Base-by-base conservation (phyloP, 2,113 vertebrate species). In the Chlamydotis undulata region DNA sequence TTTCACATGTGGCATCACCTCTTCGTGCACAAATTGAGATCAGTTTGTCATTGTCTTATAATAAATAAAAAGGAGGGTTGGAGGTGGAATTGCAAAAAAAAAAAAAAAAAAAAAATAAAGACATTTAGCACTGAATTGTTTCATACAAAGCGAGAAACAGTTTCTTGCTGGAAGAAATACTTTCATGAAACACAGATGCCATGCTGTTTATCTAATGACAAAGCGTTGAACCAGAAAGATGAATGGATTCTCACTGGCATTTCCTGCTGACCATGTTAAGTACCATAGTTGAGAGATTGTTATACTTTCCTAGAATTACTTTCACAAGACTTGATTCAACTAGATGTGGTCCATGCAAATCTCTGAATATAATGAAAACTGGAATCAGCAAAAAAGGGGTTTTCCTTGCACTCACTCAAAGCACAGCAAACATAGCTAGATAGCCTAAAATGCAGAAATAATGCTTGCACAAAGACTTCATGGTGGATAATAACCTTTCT, bases 141-240 rank as follows among this genome's bases (percentile, higher is more conserved):
- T 67, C 75, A 71, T 70, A 80, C 14, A 49, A 94, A 90, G 75
- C 0, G 0, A 55, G 22, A 91, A 94, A 71, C 14, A 26, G 19
- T 37, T 78, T 88, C 59, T 92, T n/a, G 64, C 76, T 95, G 79
- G 68, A 96, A 94, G 87, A 94, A 95, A 90, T n/a, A 73, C 57
- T 91, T 73, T 11, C 53, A 50, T 70, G 82, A 91, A 90, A 83
- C 77, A 71, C 17, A 76, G 92, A 93, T 71, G 35, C 39, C 96
- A 81, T 81, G 94, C 96, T 97, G 96, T 68, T 94, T 80, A 83
- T 81, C 87, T 96, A 96, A 97, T 94, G 93, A 90, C 83, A 90
- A 96, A 96, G 60, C 37, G 88, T 47, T 94, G 88, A 95, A 96
- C 90, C 88, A 96, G 94, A 96, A 95, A 96, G 87, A 96, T 41